A percentile compares a stretch with the other conserved stretches of the same genome.
Evolutionary conservation across 1,140 invertebrate genomes (phyloP).

Genomic region (Cheumatopsyche charites): DNA sequence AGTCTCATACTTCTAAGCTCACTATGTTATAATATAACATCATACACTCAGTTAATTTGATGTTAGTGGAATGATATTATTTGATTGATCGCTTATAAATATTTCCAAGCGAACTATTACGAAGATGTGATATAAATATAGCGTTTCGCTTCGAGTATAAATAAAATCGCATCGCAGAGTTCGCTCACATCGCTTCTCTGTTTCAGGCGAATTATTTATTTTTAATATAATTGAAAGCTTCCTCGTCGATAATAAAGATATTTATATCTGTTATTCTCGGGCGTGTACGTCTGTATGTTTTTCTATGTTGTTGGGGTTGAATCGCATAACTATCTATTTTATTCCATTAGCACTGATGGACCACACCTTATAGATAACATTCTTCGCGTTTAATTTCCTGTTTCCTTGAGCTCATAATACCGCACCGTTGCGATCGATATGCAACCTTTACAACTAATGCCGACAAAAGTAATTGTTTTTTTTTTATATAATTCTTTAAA

Average conservation of each 20-base stretch:
- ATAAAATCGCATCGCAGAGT: too few species aligned
- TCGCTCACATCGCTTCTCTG: neutral
- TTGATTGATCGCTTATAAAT: too few species aligned
- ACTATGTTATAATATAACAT: too few species aligned
- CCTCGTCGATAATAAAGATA: constrained; percentile 10
- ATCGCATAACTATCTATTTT: constrained; percentile 20
- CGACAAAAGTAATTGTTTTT: too few species aligned
- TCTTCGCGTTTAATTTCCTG: constrained; percentile 45
- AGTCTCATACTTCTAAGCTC: constrained; percentile 28
- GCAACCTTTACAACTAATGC: too few species aligned
- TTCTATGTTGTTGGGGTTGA: neutral
- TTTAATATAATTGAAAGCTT: neutral
- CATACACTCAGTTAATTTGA: too few species aligned
- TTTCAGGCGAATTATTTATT: neutral
- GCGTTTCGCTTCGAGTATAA: too few species aligned
- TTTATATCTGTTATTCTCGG: constrained; percentile 12
- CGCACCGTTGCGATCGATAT: constrained; percentile 7
- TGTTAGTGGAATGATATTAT: too few species aligned
- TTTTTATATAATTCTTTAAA: too few species aligned
- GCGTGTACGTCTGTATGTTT: neutral
- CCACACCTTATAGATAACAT: constrained; percentile 35
- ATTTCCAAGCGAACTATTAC: too few species aligned
- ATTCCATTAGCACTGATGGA: constrained; percentile 32
- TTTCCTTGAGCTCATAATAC: constrained; percentile 42
- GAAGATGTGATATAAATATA: too few species aligned